Conservation (phyloP, 1,140 invertebrate species). For the Acyrthosiphon pisum region DNA sequence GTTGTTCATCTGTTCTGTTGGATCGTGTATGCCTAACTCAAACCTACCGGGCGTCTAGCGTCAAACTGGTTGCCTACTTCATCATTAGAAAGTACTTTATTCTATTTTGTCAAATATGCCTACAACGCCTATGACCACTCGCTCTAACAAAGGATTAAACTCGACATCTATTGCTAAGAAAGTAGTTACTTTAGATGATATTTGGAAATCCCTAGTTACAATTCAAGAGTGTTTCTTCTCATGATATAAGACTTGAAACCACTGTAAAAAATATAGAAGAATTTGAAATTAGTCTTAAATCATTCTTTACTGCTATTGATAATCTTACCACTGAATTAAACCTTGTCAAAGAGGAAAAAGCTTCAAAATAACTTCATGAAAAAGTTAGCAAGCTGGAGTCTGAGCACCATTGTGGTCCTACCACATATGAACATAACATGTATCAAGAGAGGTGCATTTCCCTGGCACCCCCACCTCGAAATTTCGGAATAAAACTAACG, state of each 20-base stretch:
- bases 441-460: no score
- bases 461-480: no score
- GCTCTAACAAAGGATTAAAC: background rate
- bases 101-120: background rate
- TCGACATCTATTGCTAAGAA: background rate
- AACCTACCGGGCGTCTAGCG: background rate
- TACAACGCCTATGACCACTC: background rate
- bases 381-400: background rate
- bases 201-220: background rate
- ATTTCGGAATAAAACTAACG: no score
- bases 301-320: background rate
- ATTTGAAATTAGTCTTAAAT: background rate
- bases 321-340: background rate
- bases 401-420: background rate
- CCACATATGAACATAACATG: no score
- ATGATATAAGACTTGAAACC: background rate
- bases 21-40: background rate
- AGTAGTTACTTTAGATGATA: background rate
- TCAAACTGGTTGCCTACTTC: background rate
- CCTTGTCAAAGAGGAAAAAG: background rate
- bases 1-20: no score
- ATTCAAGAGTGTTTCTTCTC: conserved; percentile 7
- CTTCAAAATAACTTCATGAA: background rate
- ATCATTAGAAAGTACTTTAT: background rate
- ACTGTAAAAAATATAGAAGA: background rate